A percentile compares a stretch with the other conserved stretches of the same genome.
phyloP scores from a whole-genome alignment of 2,888 invertebrate species.

The Tenodera sinensis region DNA sequence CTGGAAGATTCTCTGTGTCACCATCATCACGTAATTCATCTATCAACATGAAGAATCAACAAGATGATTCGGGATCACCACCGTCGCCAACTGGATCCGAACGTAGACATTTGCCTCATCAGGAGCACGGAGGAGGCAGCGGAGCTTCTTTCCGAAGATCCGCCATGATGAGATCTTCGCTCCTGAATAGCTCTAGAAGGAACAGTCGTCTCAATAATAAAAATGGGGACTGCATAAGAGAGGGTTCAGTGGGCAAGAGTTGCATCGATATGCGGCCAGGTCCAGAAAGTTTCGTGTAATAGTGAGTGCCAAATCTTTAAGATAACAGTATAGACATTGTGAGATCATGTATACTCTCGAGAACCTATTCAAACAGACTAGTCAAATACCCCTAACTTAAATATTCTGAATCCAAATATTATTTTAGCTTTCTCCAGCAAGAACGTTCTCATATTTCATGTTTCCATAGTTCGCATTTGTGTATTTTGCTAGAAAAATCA shows the following conservation, averaged over 20 bases:
- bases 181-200: neutral
- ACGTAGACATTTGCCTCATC: neutral
- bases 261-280: neutral
- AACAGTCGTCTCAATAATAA: neutral
- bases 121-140: neutral
- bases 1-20: neutral
- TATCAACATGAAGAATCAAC: neutral
- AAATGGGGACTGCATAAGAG: neutral
- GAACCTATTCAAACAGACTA: no score
- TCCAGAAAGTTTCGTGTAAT: neutral
- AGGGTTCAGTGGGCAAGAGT: neutral
- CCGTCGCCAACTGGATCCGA: neutral
- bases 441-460: no score
- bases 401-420: no score
- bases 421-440: no score
- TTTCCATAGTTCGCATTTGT: no score
- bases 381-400: no score
- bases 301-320: no score
- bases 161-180: conserved; percentile 8
- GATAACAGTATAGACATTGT: no score
- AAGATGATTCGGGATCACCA: neutral
- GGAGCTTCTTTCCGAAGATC: conserved; percentile 10
- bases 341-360: no score
- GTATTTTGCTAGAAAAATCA: no score
- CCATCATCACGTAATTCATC: neutral